Percentiles rank a stretch among this genome's conserved stretches.
These are phyloP conservation scores for Fundulus diaphanus DNA, from an alignment of 2,797 vertebrate genomes.

Conservation along the genomic window DNA sequence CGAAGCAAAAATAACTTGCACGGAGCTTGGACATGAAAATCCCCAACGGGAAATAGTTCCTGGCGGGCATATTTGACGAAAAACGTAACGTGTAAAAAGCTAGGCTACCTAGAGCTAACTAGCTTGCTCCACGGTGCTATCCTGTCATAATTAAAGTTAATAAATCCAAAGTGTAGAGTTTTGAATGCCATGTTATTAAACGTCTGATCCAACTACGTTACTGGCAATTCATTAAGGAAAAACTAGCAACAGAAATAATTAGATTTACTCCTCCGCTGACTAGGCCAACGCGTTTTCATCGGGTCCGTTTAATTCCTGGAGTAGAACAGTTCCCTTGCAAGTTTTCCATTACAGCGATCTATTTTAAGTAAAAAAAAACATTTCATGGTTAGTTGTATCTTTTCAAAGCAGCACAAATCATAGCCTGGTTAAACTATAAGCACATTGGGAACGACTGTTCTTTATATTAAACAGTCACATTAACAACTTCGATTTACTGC, in stretches of 20 bases:
- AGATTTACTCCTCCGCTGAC: conserved; percentile 51
- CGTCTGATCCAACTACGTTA: background rate
- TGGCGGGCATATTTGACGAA: background rate
- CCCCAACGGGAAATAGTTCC: background rate
- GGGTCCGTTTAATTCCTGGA: conserved; percentile 67
- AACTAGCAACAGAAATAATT: background rate
- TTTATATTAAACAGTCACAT: background rate
- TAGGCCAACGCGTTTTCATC: conserved; percentile 62
- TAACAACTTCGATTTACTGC: conserved; percentile 28
- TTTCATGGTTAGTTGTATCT: rapidly evolving
- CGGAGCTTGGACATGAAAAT: background rate
- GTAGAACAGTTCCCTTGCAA: conserved; percentile 6
- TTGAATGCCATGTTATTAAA: too few species aligned
- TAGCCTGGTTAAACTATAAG: rapidly evolving
- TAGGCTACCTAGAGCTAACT: conserved; percentile 47
- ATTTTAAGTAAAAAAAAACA: background rate
- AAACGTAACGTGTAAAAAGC: conserved; percentile 39
- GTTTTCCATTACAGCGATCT: background rate
- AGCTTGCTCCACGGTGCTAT: conserved; percentile 1
- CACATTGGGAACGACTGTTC: background rate
- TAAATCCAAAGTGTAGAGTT: rapidly evolving
- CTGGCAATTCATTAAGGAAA: background rate
- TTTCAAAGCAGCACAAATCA: rapidly evolving
- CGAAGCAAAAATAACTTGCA: conserved; percentile 45
- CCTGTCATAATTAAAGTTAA: background rate